Base-by-base conservation (phyloP, 2,797 vertebrate genomes). In the Channallabes apus region DNA sequence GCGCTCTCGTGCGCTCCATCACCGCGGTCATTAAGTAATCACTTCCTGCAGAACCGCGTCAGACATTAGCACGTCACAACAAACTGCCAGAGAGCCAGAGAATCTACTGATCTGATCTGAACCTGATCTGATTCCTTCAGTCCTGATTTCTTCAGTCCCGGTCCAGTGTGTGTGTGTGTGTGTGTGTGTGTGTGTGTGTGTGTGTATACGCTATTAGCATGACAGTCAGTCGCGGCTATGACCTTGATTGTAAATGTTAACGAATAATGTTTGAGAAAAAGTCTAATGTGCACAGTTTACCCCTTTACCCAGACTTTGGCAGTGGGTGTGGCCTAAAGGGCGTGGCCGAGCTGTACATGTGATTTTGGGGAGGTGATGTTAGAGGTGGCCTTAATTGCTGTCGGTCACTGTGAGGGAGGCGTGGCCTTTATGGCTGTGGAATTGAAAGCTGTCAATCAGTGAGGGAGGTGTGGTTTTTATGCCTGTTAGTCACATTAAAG, bases 21-120 rank as follows among this genome's bases (percentile, higher is more conserved):
- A n/a, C 18, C 14, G 35, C 61, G 41, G 83, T 87, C 78, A 69
- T 79, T 62, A 76, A 85, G 79, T 62, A 68, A 56, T 76, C 86
- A 81, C 51, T 80, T 84, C 82, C 67, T 85, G 41, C 38, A 58
- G 82, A 80, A 80, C 61, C 51, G 15, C 29, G 77, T 84, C 56
- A 76, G 11, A 7, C 24, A 29, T 77, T 14, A 68, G 22, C 38
- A 15, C 17, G 41, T 76, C 71, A 84, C 80, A 75, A 81, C 82
- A 78, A 51, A 62, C 71, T 3, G 41, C 56, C 76, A 81, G 80
- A 77, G 84, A 17, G 61, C 76, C 76, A 6, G 29, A 56, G 18
- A 73, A 22, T 80, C 59, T 56, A 62, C 58, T 41, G 38, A 41
- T 41, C 38, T 41, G 38, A 41, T 38, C 38, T 38, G 38, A 38